A percentile compares a stretch with the other conserved stretches of the same genome.
These are phyloP conservation scores for Lasius fuliginosus DNA, from an alignment of 2,888 invertebrate species.

Conservation along the genomic window DNA sequence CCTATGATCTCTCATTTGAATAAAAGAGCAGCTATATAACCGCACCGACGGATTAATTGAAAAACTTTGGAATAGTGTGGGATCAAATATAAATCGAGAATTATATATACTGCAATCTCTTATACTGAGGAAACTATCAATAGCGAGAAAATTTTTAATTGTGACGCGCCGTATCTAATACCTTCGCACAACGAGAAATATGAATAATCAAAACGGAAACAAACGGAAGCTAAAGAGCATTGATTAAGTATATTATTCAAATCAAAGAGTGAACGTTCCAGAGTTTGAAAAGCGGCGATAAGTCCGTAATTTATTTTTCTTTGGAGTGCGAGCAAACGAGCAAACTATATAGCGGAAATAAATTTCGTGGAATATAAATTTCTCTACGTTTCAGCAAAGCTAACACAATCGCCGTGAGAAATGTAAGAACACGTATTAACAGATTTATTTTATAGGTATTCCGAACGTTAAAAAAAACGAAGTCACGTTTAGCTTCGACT, in stretches of 20 bases:
- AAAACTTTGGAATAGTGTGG: constrained; percentile 65
- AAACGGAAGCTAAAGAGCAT: background rate
- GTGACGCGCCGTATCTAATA: constrained; percentile 21
- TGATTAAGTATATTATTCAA: constrained; percentile 23
- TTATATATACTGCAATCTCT: constrained; percentile 8
- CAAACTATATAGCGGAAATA: constrained; percentile 1
- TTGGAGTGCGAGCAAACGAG: constrained; percentile 4
- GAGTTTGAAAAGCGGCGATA: constrained; percentile 24
- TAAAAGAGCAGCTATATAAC: constrained; percentile 62
- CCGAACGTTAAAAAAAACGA: constrained; percentile 1
- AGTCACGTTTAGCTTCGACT: background rate
- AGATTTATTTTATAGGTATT: constrained; percentile 9
- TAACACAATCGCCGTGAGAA: constrained; percentile 18
- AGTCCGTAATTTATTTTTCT: constrained; percentile 41
- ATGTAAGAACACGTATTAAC: constrained; percentile 1
- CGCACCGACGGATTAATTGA: constrained; percentile 68
- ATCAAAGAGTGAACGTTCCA: background rate
- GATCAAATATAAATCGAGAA: constrained; percentile 63
- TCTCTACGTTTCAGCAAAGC: constrained; percentile 4
- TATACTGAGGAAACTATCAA: constrained; percentile 19
- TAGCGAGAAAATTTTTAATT: constrained; percentile 28
- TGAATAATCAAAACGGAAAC: constrained; percentile 37
- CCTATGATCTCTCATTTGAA: constrained; percentile 67
- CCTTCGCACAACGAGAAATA: constrained; percentile 12
- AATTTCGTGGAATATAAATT: constrained; percentile 12